A percentile compares a stretch with the other conserved stretches of the same genome.
phyloP scores from a whole-genome alignment of 1,140 invertebrate species.

The Tetramorium parvispinum region DNA sequence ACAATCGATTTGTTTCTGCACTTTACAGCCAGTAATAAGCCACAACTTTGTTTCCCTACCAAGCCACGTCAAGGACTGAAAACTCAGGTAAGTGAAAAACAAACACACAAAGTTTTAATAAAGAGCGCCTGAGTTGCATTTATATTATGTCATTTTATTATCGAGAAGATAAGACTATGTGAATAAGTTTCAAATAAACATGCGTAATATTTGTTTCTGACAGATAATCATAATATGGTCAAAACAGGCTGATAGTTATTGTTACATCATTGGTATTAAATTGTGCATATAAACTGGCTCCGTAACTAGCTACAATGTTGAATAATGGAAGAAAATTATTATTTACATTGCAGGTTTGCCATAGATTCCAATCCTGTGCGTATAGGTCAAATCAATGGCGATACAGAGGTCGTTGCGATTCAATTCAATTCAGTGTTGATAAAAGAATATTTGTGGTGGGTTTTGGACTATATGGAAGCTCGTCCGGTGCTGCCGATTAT shows the following conservation, averaged over 20 bases:
- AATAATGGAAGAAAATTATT: conserved; percentile 1
- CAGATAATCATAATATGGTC: not conserved
- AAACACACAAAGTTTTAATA: not conserved
- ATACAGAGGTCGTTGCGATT: conserved; percentile 95
- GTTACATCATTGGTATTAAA: too few relatives aligned
- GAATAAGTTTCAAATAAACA: not conserved
- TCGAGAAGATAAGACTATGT: not conserved
- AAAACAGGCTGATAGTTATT: not conserved
- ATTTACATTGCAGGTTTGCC: conserved; percentile 90
- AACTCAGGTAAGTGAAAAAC: conserved; percentile 89
- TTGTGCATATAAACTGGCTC: too few relatives aligned
- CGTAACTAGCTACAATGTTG: not conserved
- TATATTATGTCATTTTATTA: not conserved
- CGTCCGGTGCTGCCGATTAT: conserved; percentile 96
- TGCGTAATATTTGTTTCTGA: not conserved
- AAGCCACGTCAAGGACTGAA: conserved; percentile 94
- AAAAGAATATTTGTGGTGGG: conserved; percentile 96
- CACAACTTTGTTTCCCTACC: conserved; percentile 92
- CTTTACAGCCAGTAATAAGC: conserved; percentile 94
- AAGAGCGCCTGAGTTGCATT: not conserved
- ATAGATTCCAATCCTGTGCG: conserved; percentile 97
- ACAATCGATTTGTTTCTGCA: conserved; percentile 97
- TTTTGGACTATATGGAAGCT: conserved; percentile 96
- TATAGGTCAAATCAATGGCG: conserved; percentile 98
- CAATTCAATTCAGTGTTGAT: conserved; percentile 97